Conservation (phyloP, 2,888 invertebrate species). For the Synanthedon andrenaeformis region DNA sequence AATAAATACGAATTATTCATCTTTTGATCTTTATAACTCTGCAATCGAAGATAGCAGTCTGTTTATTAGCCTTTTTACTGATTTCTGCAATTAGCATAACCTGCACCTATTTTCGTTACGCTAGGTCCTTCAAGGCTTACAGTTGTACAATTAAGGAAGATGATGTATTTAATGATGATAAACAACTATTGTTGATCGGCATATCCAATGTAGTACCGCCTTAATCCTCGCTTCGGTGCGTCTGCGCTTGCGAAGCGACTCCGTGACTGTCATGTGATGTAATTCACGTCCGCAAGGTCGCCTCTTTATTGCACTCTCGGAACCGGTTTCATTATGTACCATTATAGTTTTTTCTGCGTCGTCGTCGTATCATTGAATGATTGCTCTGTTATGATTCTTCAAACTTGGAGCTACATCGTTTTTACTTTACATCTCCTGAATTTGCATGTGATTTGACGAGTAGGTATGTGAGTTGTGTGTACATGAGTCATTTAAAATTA, state of each 20-base stretch:
- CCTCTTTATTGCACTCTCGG: slow-evolving; percentile 19
- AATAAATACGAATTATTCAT: too few species aligned
- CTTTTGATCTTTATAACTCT: too few species aligned
- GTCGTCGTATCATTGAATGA: slow-evolving; percentile 13
- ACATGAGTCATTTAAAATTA: too few species aligned
- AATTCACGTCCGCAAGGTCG: slow-evolving; percentile 29
- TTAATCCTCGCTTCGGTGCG: not conserved
- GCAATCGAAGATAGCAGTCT: too few species aligned
- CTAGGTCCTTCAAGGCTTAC: too few species aligned
- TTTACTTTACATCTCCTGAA: too few species aligned
- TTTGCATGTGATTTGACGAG: too few species aligned
- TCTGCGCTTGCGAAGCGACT: slow-evolving; percentile 16
- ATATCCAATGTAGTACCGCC: not conserved
- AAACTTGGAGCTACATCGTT: too few species aligned
- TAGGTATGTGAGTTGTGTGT: too few species aligned
- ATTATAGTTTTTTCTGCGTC: slow-evolving; percentile 12
- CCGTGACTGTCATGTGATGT: slow-evolving; percentile 17
- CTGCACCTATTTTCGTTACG: too few species aligned
- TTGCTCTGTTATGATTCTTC: not conserved
- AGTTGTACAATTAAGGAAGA: not conserved
- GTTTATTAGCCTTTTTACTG: too few species aligned
- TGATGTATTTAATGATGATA: not conserved
- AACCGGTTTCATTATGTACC: slow-evolving; percentile 21
- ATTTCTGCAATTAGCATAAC: too few species aligned
- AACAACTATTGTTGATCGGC: not conserved